Base-by-base conservation (phyloP, 2,797 vertebrate genomes). In the Takifugu rubripes region DNA sequence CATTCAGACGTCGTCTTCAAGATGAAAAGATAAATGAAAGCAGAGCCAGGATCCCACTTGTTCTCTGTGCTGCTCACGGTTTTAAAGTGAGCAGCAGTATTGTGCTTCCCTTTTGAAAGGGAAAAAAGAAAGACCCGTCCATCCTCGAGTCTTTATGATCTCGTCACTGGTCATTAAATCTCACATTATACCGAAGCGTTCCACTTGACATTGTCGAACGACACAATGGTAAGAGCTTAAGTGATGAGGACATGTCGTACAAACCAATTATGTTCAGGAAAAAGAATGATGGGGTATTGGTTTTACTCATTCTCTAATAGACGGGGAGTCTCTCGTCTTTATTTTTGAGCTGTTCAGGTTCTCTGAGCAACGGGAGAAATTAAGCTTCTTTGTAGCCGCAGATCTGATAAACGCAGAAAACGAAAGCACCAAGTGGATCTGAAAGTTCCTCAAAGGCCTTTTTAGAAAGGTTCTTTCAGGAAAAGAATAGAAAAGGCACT, bases 161-260 rank as follows among this genome's bases (percentile, higher is more conserved):
- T 65, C 70, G 77, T 86, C 77, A 80, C 75, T 61, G 83, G 31
- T 63, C 82, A 84, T 90, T 87, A 87, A 77, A 82, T 77, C 74
- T 64, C 64, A 81, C 68, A 84, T 89, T 82, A 40, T 40, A 70
- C 64, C 59, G 62, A 68, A 64, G 66, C 70, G 80, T 77, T 78
- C 72, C 72, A 63, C 68, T 72, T 78, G 74, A 77, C 68, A 74
- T 83, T 78, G 79, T 55, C 54, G 59, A 77, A 77, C 3, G 31
- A 66, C 68, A 56, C 43, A 25, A 52, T 5, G n/a, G 21, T 27
- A 25, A 51, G 40, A 29, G 70, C 58, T 77, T 58, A 69, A 72
- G 49, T 65, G 79, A 76, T 16, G 61, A 72, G 61, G 66, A 67
- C 59, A 47, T 43, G 75, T 56, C 83, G 76, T 54, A 59, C 63